phyloP scores from a whole-genome alignment of 2,113 vertebrate species.

The Piliocolobus tephrosceles region DNA sequence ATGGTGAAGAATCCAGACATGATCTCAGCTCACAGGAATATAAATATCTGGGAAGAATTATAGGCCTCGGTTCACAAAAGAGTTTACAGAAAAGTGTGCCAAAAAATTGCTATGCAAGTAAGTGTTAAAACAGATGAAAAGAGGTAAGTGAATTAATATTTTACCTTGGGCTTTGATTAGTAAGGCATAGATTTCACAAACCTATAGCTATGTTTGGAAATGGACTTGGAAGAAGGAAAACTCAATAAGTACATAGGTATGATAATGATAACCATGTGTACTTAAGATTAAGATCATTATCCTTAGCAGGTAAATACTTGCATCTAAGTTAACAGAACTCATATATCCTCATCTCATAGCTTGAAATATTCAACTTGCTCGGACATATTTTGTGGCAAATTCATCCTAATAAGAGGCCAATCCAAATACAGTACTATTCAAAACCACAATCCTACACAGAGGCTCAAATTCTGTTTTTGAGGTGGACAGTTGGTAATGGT shows the following conservation, averaged over 20 bases:
- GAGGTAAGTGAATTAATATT: background rate
- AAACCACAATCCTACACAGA: background rate
- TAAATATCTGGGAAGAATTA: background rate
- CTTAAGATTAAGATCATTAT: background rate
- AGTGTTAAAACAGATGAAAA: background rate
- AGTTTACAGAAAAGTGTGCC: background rate
- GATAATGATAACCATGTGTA: background rate
- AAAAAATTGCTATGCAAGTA: background rate
- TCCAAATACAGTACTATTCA: background rate
- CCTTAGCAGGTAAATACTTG: background rate
- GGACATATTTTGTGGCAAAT: background rate
- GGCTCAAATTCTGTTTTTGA: no score
- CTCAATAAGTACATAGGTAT: background rate
- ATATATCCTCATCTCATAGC: background rate
- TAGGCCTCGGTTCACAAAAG: background rate
- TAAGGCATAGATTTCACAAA: background rate
- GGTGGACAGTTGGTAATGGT: no score
- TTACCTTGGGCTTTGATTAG: background rate
- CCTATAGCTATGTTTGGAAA: background rate
- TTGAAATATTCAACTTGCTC: background rate
- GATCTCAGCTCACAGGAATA: background rate
- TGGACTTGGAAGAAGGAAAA: background rate
- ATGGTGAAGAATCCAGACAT: background rate
- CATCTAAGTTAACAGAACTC: background rate
- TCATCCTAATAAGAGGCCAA: background rate